A percentile compares a stretch with the other conserved stretches of the same genome.
Evolutionary conservation across 2,113 vertebrate species (phyloP).

Genomic region (Microtus pennsylvanicus): DNA sequence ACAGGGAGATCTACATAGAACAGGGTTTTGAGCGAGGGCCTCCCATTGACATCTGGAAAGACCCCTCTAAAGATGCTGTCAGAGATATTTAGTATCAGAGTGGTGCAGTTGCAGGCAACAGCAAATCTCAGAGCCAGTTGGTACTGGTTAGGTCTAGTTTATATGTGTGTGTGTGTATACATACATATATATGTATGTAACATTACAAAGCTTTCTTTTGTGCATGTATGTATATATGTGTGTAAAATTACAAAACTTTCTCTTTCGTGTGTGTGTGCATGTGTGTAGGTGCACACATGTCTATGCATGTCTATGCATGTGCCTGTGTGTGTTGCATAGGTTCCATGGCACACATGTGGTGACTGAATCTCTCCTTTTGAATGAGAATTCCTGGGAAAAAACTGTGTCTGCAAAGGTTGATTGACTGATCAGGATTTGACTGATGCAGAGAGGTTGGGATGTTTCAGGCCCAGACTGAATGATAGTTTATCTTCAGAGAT

Average conservation of each 20-base stretch:
- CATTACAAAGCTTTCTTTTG: background rate
- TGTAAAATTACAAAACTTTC: background rate
- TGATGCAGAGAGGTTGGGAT: background rate
- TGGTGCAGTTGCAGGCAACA: background rate
- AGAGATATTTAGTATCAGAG: constrained; percentile 9
- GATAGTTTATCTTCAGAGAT: too few species aligned
- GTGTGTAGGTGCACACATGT: background rate
- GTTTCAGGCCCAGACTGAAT: background rate
- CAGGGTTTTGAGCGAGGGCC: background rate
- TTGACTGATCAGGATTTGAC: background rate
- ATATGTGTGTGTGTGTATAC: background rate
- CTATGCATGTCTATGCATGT: background rate
- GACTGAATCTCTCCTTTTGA: background rate
- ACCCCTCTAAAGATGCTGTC: background rate
- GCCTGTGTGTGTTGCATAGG: background rate
- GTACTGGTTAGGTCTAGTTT: background rate
- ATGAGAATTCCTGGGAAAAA: background rate
- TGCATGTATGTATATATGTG: background rate
- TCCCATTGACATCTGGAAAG: background rate
- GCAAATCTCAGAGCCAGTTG: background rate
- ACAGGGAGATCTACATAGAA: background rate
- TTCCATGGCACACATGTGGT: background rate
- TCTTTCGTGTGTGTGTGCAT: background rate
- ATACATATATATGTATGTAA: background rate
- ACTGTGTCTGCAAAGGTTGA: background rate